phyloP scores from a whole-genome alignment of 2,888 invertebrate genomes.

The Orthosia incerta region DNA sequence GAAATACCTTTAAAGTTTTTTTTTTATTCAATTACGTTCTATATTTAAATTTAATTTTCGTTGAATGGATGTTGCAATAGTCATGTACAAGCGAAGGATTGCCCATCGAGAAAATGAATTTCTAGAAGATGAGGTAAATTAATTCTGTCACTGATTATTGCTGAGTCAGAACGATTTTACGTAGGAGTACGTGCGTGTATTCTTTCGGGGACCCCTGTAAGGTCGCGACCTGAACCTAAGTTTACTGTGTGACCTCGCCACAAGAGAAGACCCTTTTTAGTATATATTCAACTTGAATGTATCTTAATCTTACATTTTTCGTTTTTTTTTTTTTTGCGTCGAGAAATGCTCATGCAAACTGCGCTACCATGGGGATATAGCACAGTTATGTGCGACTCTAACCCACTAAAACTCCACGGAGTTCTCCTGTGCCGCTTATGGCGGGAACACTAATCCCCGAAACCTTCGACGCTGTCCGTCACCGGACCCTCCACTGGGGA shows the following conservation, averaged over 20 bases:
- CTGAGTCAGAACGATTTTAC: background rate
- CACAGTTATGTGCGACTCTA: no score
- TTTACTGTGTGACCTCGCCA: background rate
- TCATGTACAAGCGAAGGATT: background rate
- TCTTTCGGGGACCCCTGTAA: background rate
- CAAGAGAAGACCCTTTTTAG: background rate
- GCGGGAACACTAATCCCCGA: no score
- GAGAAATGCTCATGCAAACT: no score
- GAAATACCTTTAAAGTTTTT: background rate
- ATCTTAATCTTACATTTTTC: background rate
- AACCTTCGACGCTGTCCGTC: no score
- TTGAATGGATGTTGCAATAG: slow-evolving; percentile 1
- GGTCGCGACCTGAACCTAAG: background rate
- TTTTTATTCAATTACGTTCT: slow-evolving; percentile 33
- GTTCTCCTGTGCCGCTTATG: no score
- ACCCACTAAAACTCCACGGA: no score
- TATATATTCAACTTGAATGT: background rate
- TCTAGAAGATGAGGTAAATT: background rate
- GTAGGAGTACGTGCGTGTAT: background rate
- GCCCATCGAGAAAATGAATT: slow-evolving; percentile 17
- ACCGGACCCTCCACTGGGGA: no score
- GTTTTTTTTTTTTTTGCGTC: no score
- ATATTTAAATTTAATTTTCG: slow-evolving; percentile 35
- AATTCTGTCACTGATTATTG: slow-evolving; percentile 24
- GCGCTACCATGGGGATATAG: no score